A percentile compares a stretch with the other conserved stretches of the same genome.
Evolutionary conservation across 2,113 vertebrate species (phyloP).

Genomic region (Mus spicilegus): DNA sequence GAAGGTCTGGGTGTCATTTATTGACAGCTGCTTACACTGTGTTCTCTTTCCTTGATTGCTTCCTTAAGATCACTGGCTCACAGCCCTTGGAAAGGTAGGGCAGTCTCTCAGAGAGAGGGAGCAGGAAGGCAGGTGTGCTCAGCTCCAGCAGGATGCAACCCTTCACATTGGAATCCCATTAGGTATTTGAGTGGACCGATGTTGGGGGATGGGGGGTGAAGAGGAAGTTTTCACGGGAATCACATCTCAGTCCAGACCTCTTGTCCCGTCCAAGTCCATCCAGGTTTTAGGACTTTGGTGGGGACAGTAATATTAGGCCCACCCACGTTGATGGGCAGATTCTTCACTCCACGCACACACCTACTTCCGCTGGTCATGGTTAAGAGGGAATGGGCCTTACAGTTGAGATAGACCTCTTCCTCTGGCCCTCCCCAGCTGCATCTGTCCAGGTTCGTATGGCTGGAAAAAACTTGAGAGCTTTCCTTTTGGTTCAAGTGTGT

Average conservation of each 20-base stretch:
- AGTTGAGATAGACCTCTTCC: conserved; percentile 57
- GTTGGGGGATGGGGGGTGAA: background rate
- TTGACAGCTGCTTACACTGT: conserved; percentile 78
- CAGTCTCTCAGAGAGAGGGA: background rate
- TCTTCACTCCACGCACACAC: conserved; percentile 16
- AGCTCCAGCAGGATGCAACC: conserved; percentile 65
- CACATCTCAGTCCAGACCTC: conserved; percentile 44
- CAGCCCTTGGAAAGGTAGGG: background rate
- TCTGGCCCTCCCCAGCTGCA: conserved; percentile 18
- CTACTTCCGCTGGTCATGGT: conserved; percentile 42
- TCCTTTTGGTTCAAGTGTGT: background rate
- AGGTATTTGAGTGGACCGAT: background rate
- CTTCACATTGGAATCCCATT: conserved; percentile 38
- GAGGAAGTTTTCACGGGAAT: conserved; percentile 56
- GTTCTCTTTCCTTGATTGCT: background rate
- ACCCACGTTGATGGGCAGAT: conserved; percentile 59
- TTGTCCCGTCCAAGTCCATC: conserved; percentile 36
- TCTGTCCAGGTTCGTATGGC: background rate
- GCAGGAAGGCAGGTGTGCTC: background rate
- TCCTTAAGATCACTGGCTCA: conserved; percentile 4
- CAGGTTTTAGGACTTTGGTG: background rate
- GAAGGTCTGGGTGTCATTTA: conserved; percentile 81
- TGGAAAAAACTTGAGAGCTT: background rate
- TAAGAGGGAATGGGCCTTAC: background rate
- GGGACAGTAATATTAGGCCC: conserved; percentile 35